Conservation (phyloP, 2,888 invertebrate species). For the Aplocera efformata region DNA sequence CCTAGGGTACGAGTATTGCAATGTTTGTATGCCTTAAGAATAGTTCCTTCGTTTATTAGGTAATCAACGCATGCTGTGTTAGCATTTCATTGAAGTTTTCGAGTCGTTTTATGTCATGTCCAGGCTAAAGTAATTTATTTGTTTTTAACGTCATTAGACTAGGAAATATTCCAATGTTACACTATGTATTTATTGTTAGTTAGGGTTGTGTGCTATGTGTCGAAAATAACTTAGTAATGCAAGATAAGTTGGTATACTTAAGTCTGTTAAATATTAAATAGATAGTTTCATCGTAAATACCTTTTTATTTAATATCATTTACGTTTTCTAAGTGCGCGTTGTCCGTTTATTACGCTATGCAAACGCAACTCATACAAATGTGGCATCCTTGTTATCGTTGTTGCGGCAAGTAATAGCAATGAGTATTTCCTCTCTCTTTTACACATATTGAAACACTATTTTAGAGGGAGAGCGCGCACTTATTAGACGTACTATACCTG, state of each 20-base stretch:
- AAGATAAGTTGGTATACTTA: conserved; percentile 72
- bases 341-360: too few species aligned
- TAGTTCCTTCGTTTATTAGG: conserved; percentile 53
- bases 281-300: conserved; percentile 48
- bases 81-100: conserved; percentile 40
- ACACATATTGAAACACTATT: too few species aligned
- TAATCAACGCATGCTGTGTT: conserved; percentile 51
- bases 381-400: too few species aligned
- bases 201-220: conserved; percentile 57
- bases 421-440: too few species aligned
- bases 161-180: conserved; percentile 66
- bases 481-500: too few species aligned
- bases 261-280: conserved; percentile 75
- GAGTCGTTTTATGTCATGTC: conserved; percentile 68
- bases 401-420: too few species aligned
- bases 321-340: too few species aligned
- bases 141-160: conserved; percentile 50
- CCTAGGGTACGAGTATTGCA: too few species aligned
- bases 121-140: conserved; percentile 51
- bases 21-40: conserved; percentile 32
- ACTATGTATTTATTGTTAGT: conserved; percentile 70
- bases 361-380: too few species aligned
- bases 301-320: conserved; percentile 39
- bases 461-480: too few species aligned
- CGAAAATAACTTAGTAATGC: conserved; percentile 64